Conservation (phyloP, 2,888 invertebrate species). For the Yponomeuta malinellus region DNA sequence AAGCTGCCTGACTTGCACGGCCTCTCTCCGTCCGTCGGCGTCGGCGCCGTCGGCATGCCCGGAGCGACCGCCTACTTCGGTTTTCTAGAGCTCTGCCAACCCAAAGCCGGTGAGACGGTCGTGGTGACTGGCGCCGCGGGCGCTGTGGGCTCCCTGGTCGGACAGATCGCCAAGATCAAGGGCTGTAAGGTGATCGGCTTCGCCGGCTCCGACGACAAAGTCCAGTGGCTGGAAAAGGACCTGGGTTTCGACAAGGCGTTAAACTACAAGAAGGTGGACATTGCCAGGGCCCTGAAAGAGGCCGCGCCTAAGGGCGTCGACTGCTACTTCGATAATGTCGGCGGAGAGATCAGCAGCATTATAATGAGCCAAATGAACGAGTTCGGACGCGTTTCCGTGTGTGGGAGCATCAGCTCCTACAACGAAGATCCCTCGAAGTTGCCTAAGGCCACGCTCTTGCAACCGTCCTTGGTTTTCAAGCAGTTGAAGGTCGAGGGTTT, state of each 20-base stretch:
- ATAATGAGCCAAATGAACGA: constrained; percentile 73
- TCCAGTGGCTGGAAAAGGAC: constrained; percentile 78
- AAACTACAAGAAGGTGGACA: constrained; percentile 81
- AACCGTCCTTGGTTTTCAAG: constrained; percentile 60
- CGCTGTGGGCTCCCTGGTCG: constrained; percentile 79
- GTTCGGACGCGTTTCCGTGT: constrained; percentile 40
- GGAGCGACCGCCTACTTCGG: constrained; percentile 81
- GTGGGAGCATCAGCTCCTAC: constrained; percentile 21
- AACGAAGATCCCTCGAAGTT: constrained; percentile 17
- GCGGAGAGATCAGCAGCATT: constrained; percentile 72
- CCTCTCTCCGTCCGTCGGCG: constrained; percentile 53
- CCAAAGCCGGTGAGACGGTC: constrained; percentile 78
- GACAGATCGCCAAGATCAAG: constrained; percentile 81
- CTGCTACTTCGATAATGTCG: constrained; percentile 86
- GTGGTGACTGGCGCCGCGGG: constrained; percentile 80
- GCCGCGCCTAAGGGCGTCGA: constrained; percentile 82
- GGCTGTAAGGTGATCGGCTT: constrained; percentile 80
- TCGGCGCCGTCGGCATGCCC: constrained; percentile 77
- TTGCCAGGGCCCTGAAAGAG: constrained; percentile 72
- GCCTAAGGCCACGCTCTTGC: constrained; percentile 40
- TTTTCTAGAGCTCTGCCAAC: constrained; percentile 75
- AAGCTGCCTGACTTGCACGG: constrained; percentile 60
- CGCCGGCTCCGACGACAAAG: constrained; percentile 82
- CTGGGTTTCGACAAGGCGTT: constrained; percentile 81
- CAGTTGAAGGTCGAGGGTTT: constrained; percentile 77